phyloP scores from a whole-genome alignment of 2,113 vertebrate genomes.

The Monarcha castaneiventris region DNA sequence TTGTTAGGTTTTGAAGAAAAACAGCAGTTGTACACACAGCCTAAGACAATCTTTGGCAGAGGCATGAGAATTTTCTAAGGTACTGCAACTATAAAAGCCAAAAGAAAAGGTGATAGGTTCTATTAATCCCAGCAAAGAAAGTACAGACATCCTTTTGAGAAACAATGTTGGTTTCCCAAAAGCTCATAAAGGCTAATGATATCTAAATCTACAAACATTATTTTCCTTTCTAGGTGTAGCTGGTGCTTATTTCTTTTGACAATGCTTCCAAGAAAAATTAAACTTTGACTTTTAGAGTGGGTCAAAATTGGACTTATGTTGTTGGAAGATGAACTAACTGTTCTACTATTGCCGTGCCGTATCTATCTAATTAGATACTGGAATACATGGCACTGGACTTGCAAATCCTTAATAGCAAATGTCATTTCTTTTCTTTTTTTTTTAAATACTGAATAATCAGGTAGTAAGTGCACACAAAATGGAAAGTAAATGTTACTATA shows the following conservation, averaged over 20 bases:
- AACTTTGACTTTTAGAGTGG: background rate
- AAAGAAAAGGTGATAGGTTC: background rate
- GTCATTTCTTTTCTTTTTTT: background rate
- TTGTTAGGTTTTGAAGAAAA: background rate
- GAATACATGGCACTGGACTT: background rate
- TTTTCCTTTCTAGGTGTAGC: background rate
- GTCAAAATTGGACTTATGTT: background rate
- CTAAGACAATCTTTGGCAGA: background rate
- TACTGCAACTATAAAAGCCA: background rate
- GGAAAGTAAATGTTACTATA: background rate
- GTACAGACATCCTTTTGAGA: background rate
- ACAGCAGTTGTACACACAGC: background rate
- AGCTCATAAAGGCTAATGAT: background rate
- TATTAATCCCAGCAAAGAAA: background rate
- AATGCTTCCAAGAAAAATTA: background rate
- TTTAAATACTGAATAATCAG: background rate
- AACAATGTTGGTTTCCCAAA: background rate
- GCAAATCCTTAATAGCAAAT: background rate
- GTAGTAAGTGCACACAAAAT: background rate
- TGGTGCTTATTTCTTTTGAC: background rate
- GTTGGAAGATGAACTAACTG: background rate
- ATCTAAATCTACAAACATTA: background rate
- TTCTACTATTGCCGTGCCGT: background rate
- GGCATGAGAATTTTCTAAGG: background rate
- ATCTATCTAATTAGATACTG: background rate